Conservation (phyloP, 1,140 invertebrate species). For the Daktulosphaira vitifoliae region DNA sequence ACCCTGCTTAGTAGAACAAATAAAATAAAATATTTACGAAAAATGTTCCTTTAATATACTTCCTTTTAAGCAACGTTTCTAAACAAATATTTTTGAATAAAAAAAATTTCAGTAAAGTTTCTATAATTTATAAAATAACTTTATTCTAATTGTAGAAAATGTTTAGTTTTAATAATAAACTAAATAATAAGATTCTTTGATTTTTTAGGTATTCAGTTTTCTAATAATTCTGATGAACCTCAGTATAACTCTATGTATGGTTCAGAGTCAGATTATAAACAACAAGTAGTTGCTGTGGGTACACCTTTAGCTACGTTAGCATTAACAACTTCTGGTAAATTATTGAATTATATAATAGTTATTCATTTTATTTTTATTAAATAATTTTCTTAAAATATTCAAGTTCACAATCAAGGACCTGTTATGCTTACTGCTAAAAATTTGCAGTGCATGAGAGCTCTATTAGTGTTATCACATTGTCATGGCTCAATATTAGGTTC, state of each 20-base stretch:
- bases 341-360: background rate
- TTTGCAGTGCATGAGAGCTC: conserved; percentile 87
- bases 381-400: conserved; percentile 10
- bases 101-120: no score
- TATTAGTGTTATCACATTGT: conserved; percentile 79
- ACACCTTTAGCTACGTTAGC: conserved; percentile 69
- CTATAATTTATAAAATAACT: no score
- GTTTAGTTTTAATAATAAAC: no score
- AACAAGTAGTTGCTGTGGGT: conserved; percentile 81
- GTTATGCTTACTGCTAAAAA: conserved; percentile 98
- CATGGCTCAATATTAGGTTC: conserved; percentile 86
- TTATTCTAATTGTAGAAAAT: no score
- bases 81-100: no score
- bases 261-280: conserved; percentile 57
- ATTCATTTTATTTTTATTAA: background rate
- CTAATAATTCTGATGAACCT: conserved; percentile 11
- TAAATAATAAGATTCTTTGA: no score
- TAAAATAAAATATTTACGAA: no score
- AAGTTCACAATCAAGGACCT: conserved; percentile 76
- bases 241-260: conserved; percentile 36
- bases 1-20: no score
- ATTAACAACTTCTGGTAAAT: background rate
- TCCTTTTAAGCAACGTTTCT: no score
- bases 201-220: conserved; percentile 42
- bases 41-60: no score